Evolutionary conservation across 1,140 invertebrate genomes (phyloP), one percentile per base, ranked within the genome.

Genomic region (Cydia splendana): DNA sequence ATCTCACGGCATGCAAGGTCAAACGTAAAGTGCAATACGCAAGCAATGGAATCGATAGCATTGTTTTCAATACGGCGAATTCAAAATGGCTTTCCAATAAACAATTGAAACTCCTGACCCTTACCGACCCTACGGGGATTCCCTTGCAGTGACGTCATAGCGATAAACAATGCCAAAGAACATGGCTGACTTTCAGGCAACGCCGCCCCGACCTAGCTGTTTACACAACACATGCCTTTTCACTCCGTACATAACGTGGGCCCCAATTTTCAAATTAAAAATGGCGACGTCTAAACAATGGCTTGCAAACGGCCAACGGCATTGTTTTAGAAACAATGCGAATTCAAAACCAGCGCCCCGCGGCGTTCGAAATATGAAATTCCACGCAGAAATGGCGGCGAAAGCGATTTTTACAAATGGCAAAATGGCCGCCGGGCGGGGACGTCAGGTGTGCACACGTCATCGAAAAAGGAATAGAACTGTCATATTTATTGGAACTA

Each of bases 261-360:
- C 88, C 89, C 89, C 89, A 92, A 92, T 91, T 90, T 91, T 79
- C 83, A 83, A 86, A 91, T 91, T 87, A 88, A 92, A 91, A 89
- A 93, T 93, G 91, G 89, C 89, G 87, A 76, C 87, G 51, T 75
- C 85, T 89, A 88, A 90, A 91, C 87, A 91, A 91, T 86, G 77
- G 79, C 71, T 18, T 24, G 45, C 79, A 89, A 91, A 85, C 85
- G 88, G 88, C 84, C 87, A 89, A 86, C 87, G 84, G 80, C 84
- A 86, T 93, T 93, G 90, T 93, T 91, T 90, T 88, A 89, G 82
- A 88, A 91, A 91, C 89, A 92, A 91, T 90, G 88, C 90, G 84
- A 89, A 86, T 87, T 91, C 89, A 90, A 91, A 89, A 89, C 87
- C 85, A 88, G 85, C 88, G 79, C 91, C 89, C 89, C 81, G 89